Conservation (phyloP, 2,888 invertebrate species). For the Nesidiocoris tenuis region DNA sequence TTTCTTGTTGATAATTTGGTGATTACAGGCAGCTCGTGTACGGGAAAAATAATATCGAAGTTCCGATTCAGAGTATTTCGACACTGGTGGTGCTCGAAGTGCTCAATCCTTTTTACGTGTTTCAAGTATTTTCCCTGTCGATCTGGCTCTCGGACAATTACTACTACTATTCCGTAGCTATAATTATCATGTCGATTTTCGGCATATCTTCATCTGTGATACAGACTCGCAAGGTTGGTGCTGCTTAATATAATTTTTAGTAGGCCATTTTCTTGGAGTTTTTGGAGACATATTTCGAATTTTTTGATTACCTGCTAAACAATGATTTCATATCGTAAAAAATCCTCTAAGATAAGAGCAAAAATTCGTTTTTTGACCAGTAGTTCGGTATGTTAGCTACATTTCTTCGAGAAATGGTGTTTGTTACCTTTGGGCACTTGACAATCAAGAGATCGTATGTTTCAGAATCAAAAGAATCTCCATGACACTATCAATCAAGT, state of each 20-base stretch:
- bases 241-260: neutral
- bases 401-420: no score
- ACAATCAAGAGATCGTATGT: no score
- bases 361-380: no score
- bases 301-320: no score
- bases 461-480: slow-evolving; percentile 56
- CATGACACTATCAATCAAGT: slow-evolving; percentile 56
- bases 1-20: neutral
- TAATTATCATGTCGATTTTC: slow-evolving; percentile 74
- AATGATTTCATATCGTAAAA: no score
- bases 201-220: slow-evolving; percentile 74
- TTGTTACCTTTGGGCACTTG: no score
- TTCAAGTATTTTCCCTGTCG: slow-evolving; percentile 79
- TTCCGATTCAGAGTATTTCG: slow-evolving; percentile 70
- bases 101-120: slow-evolving; percentile 85
- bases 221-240: slow-evolving; percentile 74
- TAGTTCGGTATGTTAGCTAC: no score
- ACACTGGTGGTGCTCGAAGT: slow-evolving; percentile 70
- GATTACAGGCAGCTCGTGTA: slow-evolving; percentile 65
- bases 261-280: neutral
- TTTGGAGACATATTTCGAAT: neutral
- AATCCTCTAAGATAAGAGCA: no score
- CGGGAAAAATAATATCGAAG: slow-evolving; percentile 70
- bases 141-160: slow-evolving; percentile 85
- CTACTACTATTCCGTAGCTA: slow-evolving; percentile 80